These are phyloP conservation scores for Etia nguti DNA, from an alignment of 2,113 vertebrate genomes.

Conservation along the genomic window DNA sequence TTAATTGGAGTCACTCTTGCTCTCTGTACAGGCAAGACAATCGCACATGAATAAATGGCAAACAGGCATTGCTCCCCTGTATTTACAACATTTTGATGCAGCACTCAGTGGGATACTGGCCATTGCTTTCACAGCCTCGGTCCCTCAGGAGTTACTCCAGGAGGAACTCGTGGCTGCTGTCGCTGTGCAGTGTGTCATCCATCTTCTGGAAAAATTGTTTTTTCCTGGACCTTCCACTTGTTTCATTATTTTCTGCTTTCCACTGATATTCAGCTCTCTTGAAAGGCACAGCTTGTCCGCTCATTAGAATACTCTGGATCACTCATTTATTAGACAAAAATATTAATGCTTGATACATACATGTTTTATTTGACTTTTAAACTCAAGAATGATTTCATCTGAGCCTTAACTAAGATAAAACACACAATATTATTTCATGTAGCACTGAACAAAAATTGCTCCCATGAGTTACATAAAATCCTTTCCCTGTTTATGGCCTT, in stretches of 20 bases:
- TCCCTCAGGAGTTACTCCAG: constrained; percentile 15
- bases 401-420: not conserved
- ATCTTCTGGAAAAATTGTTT: constrained; percentile 35
- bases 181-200: constrained; percentile 20
- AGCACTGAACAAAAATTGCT: not conserved
- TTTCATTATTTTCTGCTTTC: constrained; percentile 5
- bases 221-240: not conserved
- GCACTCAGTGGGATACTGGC: constrained; percentile 23
- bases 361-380: not conserved
- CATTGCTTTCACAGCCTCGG: constrained; percentile 12
- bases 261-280: not conserved
- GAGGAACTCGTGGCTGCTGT: constrained; percentile 12
- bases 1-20: not conserved
- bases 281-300: not conserved
- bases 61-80: not conserved
- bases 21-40: not conserved
- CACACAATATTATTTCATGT: not conserved
- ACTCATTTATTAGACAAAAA: not conserved
- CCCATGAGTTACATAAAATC: not conserved
- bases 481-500: not conserved
- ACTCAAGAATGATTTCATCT: not conserved
- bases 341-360: not conserved
- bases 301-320: not conserved
- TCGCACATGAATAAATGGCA: constrained; percentile 22
- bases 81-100: constrained; percentile 39